These are phyloP conservation scores for Caprella mutica DNA, from an alignment of 2,888 invertebrate genomes.

Conservation along the genomic window DNA sequence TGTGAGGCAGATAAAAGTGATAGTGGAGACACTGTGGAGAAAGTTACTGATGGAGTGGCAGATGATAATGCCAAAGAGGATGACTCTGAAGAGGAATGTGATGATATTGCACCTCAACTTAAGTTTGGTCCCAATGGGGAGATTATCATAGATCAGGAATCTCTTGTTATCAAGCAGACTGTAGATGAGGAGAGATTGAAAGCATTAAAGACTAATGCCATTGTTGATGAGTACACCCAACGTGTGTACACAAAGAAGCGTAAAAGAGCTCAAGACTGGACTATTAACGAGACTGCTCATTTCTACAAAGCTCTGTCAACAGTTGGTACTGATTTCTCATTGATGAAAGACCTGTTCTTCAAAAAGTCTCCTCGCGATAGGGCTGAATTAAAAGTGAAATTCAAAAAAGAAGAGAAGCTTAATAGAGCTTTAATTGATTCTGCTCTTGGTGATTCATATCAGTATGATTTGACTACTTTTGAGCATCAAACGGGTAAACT, in stretches of 20 bases:
- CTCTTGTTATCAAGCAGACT: conserved; percentile 64
- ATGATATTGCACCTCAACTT: conserved; percentile 47
- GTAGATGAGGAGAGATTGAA: conserved; percentile 51
- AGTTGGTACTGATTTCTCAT: conserved; percentile 82
- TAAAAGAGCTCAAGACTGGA: conserved; percentile 59
- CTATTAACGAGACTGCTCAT: conserved; percentile 41
- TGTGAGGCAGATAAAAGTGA: background rate
- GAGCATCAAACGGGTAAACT: conserved; percentile 27
- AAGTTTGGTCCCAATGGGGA: conserved; percentile 76
- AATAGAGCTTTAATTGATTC: conserved; percentile 38
- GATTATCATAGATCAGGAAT: conserved; percentile 71
- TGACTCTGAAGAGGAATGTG: conserved; percentile 1
- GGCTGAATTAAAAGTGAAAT: conserved; percentile 77
- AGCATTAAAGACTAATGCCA: too few relatives aligned
- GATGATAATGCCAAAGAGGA: background rate
- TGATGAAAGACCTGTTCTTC: conserved; percentile 68
- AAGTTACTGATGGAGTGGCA: background rate
- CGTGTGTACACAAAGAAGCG: conserved; percentile 49
- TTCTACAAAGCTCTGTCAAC: conserved; percentile 71
- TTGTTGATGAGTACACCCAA: conserved; percentile 41
- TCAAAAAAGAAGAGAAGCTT: conserved; percentile 69
- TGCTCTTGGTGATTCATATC: conserved; percentile 25
- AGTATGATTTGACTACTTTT: conserved; percentile 33
- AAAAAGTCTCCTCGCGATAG: conserved; percentile 59
- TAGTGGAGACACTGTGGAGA: background rate